A percentile compares a stretch with the other conserved stretches of the same genome.
Evolutionary conservation across 23 tunicate species (phyloP).

Genomic region (Ascidia mentula): DNA sequence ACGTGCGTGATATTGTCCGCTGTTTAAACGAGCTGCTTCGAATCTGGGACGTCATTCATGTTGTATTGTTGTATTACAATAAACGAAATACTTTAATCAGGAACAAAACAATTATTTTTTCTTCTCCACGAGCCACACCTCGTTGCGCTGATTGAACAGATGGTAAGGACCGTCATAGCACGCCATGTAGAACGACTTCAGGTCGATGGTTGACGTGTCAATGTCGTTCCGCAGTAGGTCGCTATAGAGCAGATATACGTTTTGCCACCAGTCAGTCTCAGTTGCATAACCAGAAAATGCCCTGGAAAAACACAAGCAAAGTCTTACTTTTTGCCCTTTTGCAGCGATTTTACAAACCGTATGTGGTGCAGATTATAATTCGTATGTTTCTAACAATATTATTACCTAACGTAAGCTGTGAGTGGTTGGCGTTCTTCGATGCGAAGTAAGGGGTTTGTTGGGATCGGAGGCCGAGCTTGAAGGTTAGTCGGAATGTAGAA

Average conservation of each 20-base stretch:
- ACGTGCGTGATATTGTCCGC: too few relatives aligned
- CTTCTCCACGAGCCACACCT: constrained; percentile 68
- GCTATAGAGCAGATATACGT: constrained; percentile 11
- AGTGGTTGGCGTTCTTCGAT: constrained; percentile 32
- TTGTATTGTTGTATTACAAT: too few relatives aligned
- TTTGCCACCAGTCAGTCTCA: background rate
- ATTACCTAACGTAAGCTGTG: constrained; percentile 52
- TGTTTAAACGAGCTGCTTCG: too few relatives aligned
- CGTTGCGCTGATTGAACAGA: constrained; percentile 32
- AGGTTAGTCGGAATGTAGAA: constrained; percentile 36
- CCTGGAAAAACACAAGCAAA: constrained; percentile 18
- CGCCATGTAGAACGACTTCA: constrained; percentile 23
- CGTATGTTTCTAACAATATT: too few relatives aligned
- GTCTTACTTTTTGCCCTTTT: too few relatives aligned
- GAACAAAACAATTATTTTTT: too few relatives aligned
- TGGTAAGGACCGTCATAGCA: constrained; percentile 60
- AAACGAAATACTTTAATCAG: too few relatives aligned
- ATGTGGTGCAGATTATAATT: too few relatives aligned
- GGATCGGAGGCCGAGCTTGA: constrained; percentile 49
- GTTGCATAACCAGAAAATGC: constrained; percentile 32
- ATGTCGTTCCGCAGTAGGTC: constrained; percentile 29
- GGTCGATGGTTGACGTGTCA: constrained; percentile 3
- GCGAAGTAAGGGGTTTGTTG: constrained; percentile 37
- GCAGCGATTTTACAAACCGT: too few relatives aligned
- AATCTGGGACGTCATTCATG: too few relatives aligned